A percentile compares a stretch with the other conserved stretches of the same genome.
Conservation (phyloP, 1,140 invertebrate species). For the Formica selysi region DNA sequence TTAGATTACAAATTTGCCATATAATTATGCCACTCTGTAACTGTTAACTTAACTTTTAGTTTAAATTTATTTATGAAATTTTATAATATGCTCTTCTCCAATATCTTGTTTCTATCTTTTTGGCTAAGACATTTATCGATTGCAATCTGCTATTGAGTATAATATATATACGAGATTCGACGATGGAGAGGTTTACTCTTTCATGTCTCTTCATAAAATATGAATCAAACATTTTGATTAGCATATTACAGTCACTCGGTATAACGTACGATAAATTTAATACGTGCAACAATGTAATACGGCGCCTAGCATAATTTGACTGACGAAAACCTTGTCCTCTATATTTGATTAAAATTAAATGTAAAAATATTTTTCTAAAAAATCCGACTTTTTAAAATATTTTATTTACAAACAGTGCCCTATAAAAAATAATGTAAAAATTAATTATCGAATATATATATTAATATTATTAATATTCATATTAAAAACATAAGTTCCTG, state of each 20-base stretch:
- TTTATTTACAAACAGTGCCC: neutral
- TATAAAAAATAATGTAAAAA: constrained; percentile 32
- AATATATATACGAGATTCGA: neutral
- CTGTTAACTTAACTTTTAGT: neutral
- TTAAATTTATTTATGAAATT: constrained; percentile 1
- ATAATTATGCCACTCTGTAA: neutral
- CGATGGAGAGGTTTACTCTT: neutral
- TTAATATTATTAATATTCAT: neutral
- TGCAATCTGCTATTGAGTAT: constrained; percentile 1
- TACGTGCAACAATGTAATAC: neutral
- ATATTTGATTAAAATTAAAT: constrained; percentile 15
- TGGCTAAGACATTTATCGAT: neutral
- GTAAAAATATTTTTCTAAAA: constrained; percentile 8
- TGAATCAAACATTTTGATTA: constrained; percentile 34
- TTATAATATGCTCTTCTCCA: neutral
- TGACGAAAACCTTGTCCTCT: neutral
- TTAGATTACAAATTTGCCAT: neutral
- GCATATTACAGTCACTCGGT: constrained; percentile 22
- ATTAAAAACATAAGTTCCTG: neutral
- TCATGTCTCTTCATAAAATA: neutral
- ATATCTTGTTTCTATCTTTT: neutral
- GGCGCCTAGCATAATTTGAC: neutral
- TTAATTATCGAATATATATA: neutral
- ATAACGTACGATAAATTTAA: neutral
- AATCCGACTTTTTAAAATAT: neutral